phyloP scores from a whole-genome alignment of 2,113 vertebrate genomes.

The Chamaea fasciata region DNA sequence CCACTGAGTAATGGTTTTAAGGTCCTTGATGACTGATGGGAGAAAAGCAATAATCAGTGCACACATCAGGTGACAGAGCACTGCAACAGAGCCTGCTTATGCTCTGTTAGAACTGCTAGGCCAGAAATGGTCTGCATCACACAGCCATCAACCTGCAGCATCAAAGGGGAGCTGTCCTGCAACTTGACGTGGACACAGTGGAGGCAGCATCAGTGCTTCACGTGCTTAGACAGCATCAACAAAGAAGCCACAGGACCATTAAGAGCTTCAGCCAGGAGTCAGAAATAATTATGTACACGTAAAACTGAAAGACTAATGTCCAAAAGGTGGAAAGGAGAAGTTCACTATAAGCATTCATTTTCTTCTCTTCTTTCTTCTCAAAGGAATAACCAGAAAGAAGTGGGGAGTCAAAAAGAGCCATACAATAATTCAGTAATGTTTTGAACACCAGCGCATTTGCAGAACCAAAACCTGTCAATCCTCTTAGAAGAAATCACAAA shows the following conservation, averaged over 20 bases:
- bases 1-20: background rate
- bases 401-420: background rate
- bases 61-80: background rate
- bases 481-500: background rate
- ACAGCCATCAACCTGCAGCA: background rate
- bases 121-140: background rate
- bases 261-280: background rate
- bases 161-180: background rate
- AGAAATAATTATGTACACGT: background rate
- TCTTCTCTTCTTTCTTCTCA: background rate
- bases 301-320: background rate
- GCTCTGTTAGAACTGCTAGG: background rate
- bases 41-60: background rate
- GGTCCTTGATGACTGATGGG: background rate
- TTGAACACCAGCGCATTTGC: background rate
- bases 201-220: background rate
- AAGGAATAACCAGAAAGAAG: background rate
- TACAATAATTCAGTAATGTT: background rate
- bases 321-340: background rate
- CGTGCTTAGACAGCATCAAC: accelerated
- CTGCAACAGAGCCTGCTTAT: background rate
- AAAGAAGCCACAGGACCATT: background rate
- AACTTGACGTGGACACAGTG: background rate
- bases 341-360: background rate
- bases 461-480: background rate